These are phyloP conservation scores for Drosophila planitibia DNA, from an alignment of 2,888 invertebrate genomes.

Conservation along the genomic window DNA sequence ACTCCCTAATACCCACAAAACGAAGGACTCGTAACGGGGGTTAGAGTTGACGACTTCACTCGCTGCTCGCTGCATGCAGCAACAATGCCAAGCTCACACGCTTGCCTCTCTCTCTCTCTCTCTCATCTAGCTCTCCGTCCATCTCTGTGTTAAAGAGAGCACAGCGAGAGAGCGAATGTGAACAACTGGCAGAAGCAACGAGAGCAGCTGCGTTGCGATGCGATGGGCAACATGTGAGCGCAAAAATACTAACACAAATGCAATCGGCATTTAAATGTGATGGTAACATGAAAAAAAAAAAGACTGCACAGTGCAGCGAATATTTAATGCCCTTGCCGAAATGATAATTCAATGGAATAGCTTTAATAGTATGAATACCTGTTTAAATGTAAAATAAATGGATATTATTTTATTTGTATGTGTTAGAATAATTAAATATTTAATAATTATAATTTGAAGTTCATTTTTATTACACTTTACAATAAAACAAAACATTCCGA, in stretches of 20 bases:
- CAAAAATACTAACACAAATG: slow-evolving; percentile 49
- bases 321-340: slow-evolving; percentile 16
- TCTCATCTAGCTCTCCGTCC: slow-evolving; percentile 17
- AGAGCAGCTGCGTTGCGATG: slow-evolving; percentile 45
- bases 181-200: slow-evolving; percentile 11
- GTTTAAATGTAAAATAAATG: not conserved
- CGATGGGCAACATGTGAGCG: slow-evolving; percentile 61
- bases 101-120: slow-evolving; percentile 27
- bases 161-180: slow-evolving; percentile 4
- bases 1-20: slow-evolving; percentile 31
- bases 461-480: not conserved
- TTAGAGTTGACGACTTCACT: slow-evolving; percentile 46
- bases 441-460: not conserved
- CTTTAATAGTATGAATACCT: not conserved
- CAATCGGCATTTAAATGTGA: slow-evolving; percentile 52
- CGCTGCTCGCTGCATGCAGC: slow-evolving; percentile 45
- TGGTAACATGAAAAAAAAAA: slow-evolving; percentile 39
- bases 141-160: slow-evolving; percentile 7
- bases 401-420: not conserved
- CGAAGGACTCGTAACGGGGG: slow-evolving; percentile 48
- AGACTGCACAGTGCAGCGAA: slow-evolving; percentile 2
- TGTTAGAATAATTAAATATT: not conserved
- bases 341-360: not conserved
- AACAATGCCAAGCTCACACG: slow-evolving; percentile 34
- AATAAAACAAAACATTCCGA: not conserved